Conservation (phyloP, 1,140 invertebrate species). For the Drosophila ambigua region DNA sequence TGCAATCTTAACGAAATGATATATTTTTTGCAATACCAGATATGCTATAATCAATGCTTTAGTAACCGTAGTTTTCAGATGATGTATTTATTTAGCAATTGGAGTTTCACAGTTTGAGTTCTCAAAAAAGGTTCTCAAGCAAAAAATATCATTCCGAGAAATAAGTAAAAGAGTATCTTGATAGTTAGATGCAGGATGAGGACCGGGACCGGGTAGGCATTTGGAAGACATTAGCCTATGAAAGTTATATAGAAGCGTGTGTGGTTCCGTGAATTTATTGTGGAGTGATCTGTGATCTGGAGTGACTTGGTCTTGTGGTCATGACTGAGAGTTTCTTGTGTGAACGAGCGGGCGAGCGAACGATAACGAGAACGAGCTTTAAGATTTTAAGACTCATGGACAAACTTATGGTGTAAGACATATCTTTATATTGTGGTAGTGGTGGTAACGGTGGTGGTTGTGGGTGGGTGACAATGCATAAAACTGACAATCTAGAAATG, state of each 20-base stretch:
- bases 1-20: constrained; percentile 54
- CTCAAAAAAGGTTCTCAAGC: constrained; percentile 74
- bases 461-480: constrained; percentile 20
- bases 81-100: constrained; percentile 5
- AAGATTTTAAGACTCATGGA: constrained; percentile 46
- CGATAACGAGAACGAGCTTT: constrained; percentile 50
- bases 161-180: constrained; percentile 69
- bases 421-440: constrained; percentile 24
- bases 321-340: constrained; percentile 48
- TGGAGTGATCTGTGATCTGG: not conserved
- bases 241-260: constrained; percentile 39
- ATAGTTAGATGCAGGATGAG: constrained; percentile 20
- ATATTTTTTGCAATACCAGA: constrained; percentile 54
- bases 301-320: constrained; percentile 26
- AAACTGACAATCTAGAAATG: constrained; percentile 3
- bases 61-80: constrained; percentile 17
- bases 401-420: constrained; percentile 44
- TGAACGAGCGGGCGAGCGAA: constrained; percentile 47
- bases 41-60: constrained; percentile 22
- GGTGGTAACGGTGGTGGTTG: not conserved
- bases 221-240: constrained; percentile 36
- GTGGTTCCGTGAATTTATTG: constrained; percentile 30
- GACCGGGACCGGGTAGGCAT: constrained; percentile 7
- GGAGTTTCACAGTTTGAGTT: constrained; percentile 44
- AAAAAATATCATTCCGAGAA: constrained; percentile 84